These are phyloP conservation scores for Epizoanthus stellaris DNA, from an alignment of 92 coral and sea anemone species.

Conservation along the genomic window DNA sequence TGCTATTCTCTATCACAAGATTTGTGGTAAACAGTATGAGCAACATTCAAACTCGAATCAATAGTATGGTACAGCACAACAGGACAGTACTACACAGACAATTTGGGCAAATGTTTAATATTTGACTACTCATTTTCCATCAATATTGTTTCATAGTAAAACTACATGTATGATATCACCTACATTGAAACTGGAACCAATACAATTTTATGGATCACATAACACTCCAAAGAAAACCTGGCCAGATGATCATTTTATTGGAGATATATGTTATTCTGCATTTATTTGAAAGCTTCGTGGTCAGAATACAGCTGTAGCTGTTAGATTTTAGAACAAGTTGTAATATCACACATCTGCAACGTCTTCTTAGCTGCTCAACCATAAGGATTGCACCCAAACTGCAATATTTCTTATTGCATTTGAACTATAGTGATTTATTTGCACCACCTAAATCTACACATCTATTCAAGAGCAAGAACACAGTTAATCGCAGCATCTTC, in stretches of 20 bases:
- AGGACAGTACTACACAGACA: too few relatives aligned
- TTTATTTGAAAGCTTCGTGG: background rate
- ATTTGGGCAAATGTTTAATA: too few relatives aligned
- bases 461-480: background rate
- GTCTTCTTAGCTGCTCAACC: background rate
- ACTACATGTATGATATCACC: background rate
- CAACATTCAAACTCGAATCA: too few relatives aligned
- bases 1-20: too few relatives aligned
- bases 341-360: background rate
- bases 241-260: background rate
- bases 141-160: too few relatives aligned
- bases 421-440: background rate
- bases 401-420: background rate
- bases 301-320: background rate
- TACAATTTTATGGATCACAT: background rate
- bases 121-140: too few relatives aligned
- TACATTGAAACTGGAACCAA: background rate
- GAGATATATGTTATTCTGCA: background rate
- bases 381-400: background rate
- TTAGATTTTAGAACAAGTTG: background rate
- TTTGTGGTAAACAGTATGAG: too few relatives aligned
- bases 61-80: too few relatives aligned
- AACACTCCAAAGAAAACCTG: background rate
- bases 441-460: background rate
- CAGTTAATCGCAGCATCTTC: background rate